Evolutionary conservation across 2,113 vertebrate genomes (phyloP).

Genomic region (Phainopepla nitens): DNA sequence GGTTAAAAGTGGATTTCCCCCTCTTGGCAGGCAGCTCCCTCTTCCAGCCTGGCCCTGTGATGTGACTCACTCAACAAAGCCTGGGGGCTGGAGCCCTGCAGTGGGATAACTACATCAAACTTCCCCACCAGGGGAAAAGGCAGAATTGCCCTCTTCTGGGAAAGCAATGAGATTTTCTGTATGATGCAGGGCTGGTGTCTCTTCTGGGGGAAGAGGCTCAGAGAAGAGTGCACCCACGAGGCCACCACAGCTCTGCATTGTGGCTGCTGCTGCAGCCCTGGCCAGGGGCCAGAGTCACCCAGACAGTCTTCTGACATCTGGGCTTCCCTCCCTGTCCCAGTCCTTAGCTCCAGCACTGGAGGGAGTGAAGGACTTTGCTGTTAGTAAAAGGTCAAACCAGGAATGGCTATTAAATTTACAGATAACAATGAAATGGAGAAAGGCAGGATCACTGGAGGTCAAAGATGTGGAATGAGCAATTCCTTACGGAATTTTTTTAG

Average conservation of each 20-base stretch:
- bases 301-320: background rate
- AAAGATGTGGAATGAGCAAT: background rate
- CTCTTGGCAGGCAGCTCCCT: background rate
- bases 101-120: background rate
- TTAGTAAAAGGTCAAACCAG: background rate
- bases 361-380: background rate
- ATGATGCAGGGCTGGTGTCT: background rate
- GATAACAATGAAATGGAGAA: background rate
- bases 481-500: background rate
- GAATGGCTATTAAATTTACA: background rate
- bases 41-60: accelerated
- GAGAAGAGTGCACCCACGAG: background rate
- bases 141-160: background rate
- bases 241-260: accelerated
- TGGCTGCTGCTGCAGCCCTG: background rate
- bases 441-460: background rate
- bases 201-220: background rate
- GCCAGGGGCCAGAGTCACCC: background rate
- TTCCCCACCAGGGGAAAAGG: background rate
- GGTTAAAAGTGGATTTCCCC: background rate
- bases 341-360: background rate
- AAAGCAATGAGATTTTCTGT: background rate
- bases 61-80: background rate
- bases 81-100: background rate
- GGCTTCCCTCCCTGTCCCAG: background rate